These are phyloP conservation scores for Latheticus oryzae DNA, from an alignment of 2,888 invertebrate genomes.

Conservation along the genomic window DNA sequence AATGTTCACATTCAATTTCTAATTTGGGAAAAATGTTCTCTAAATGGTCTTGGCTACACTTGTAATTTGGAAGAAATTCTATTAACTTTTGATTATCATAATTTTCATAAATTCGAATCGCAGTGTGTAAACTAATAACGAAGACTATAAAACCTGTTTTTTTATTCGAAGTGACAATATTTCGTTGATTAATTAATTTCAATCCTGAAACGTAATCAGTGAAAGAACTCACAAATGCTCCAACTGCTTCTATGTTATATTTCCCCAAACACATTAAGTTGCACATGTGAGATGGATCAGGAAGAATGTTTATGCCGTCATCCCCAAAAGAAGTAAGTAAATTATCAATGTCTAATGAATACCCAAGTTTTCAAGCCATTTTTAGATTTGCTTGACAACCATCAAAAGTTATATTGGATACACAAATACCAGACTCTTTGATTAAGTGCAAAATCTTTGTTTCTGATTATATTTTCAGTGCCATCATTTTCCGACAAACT, in stretches of 20 bases:
- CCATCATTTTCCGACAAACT: neutral
- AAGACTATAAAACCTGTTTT: neutral
- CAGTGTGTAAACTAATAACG: neutral
- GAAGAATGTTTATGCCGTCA: neutral
- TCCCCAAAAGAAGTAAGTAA: neutral
- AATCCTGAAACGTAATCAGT: no score
- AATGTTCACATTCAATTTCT: neutral
- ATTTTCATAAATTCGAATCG: neutral
- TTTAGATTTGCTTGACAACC: neutral
- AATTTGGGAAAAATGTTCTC: no score
- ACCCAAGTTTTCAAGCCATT: neutral
- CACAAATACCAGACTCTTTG: neutral
- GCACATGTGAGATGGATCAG: neutral
- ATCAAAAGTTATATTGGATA: neutral
- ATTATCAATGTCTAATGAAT: neutral
- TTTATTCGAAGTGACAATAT: neutral
- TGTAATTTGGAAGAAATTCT: no score
- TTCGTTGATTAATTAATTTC: no score
- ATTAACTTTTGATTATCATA: no score
- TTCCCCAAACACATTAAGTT: neutral
- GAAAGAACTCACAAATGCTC: neutral
- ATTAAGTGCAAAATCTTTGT: neutral
- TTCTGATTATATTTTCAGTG: neutral
- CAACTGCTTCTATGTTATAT: neutral
- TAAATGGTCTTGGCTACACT: no score